phyloP scores from a whole-genome alignment of 1,140 invertebrate genomes.

The Euura lappo region DNA sequence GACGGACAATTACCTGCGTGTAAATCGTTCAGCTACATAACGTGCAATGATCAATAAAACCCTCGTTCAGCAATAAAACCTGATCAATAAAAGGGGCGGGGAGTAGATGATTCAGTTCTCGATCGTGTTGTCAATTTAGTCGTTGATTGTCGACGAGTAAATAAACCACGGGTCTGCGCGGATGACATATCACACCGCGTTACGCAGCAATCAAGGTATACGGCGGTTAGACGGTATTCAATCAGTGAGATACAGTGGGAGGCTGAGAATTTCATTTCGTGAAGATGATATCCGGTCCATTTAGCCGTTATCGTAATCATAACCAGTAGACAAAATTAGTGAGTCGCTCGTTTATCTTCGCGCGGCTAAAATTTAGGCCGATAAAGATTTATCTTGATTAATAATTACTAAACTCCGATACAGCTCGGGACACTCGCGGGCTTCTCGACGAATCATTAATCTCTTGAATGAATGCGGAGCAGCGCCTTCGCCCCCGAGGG shows the following conservation, averaged over 20 bases:
- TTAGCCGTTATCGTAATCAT: background rate
- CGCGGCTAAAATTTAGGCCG: background rate
- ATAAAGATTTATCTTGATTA: background rate
- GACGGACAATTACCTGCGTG: background rate
- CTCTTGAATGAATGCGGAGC: background rate
- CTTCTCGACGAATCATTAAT: background rate
- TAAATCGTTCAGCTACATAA: background rate
- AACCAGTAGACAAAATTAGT: background rate
- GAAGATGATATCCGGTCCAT: background rate
- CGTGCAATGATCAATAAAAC: background rate
- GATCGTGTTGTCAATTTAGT: slow-evolving; percentile 4
- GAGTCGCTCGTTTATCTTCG: background rate
- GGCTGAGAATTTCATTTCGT: background rate
- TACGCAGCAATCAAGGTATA: too few species aligned
- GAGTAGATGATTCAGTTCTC: background rate
- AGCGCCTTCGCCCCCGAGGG: background rate
- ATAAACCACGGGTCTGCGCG: background rate
- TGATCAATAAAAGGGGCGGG: background rate
- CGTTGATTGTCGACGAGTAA: background rate
- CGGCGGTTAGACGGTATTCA: too few species aligned
- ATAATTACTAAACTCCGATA: background rate
- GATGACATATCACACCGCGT: too few species aligned
- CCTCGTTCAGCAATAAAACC: background rate
- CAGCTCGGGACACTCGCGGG: background rate
- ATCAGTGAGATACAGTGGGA: background rate